Evolutionary conservation across 2,113 vertebrate genomes (phyloP).

Genomic region (Elaphurus davidianus): DNA sequence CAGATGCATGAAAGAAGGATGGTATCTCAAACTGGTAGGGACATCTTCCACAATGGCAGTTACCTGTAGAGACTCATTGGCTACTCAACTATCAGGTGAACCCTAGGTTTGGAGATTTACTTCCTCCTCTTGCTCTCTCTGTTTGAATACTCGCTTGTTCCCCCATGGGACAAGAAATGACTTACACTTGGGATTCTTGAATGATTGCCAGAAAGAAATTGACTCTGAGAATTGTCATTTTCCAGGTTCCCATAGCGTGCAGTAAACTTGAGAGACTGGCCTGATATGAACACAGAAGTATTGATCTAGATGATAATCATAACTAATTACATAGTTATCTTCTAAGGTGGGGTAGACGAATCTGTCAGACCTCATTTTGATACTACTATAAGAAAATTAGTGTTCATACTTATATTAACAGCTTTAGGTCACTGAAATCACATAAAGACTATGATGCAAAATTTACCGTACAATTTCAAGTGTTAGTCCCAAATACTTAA

Average conservation of each 20-base stretch:
- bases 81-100: not conserved
- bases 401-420: not conserved
- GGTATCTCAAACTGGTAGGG: not conserved
- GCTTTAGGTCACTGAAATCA: not conserved
- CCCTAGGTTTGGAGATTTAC: not conserved
- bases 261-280: not conserved
- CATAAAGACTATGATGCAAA: not conserved
- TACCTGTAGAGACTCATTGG: not conserved
- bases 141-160: conserved; percentile 1
- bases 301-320: not conserved
- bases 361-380: not conserved
- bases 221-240: conserved; percentile 57
- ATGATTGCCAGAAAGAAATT: conserved; percentile 52
- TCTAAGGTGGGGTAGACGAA: not conserved
- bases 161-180: not conserved
- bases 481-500: not conserved
- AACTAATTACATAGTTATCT: not conserved
- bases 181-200: conserved; percentile 56
- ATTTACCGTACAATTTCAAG: not conserved
- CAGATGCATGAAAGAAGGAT: not conserved
- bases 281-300: not conserved
- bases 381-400: not conserved
- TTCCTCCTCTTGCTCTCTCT: not conserved
- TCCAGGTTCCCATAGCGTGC: conserved; percentile 39
- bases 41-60: not conserved